Conservation (phyloP, 2,888 invertebrate species). For the Deroplatys truncata region DNA sequence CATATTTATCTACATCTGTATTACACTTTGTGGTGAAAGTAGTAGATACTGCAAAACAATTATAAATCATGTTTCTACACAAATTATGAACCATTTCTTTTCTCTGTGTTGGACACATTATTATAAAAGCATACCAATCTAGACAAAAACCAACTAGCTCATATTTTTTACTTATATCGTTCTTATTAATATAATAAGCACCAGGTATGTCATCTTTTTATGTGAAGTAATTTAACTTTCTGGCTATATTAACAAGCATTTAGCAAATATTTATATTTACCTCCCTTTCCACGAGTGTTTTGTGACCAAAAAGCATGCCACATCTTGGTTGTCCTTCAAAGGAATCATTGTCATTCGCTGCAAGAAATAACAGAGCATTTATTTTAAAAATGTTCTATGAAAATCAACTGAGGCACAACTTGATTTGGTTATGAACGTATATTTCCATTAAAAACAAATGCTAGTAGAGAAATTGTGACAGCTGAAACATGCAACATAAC, state of each 20-base stretch:
- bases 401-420: not conserved
- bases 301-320: conserved; percentile 93
- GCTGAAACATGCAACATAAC: not conserved
- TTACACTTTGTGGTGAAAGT: no score
- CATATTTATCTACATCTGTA: no score
- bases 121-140: no score
- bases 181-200: no score
- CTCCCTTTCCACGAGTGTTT: conserved; percentile 99
- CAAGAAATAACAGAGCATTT: not conserved
- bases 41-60: no score
- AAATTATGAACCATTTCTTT: no score
- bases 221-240: no score
- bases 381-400: not conserved
- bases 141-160: no score
- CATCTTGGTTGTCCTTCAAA: conserved; percentile 89
- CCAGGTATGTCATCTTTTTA: no score
- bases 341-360: conserved; percentile 57
- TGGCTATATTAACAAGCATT: not conserved
- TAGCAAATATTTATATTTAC: conserved; percentile 46
- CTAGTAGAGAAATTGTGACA: not conserved
- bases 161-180: no score
- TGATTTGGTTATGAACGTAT: not conserved
- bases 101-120: no score
- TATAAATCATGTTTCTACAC: no score
- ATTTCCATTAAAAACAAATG: not conserved